Evolutionary conservation across 1,140 invertebrate genomes (phyloP).

Genomic region (Solen grandis): DNA sequence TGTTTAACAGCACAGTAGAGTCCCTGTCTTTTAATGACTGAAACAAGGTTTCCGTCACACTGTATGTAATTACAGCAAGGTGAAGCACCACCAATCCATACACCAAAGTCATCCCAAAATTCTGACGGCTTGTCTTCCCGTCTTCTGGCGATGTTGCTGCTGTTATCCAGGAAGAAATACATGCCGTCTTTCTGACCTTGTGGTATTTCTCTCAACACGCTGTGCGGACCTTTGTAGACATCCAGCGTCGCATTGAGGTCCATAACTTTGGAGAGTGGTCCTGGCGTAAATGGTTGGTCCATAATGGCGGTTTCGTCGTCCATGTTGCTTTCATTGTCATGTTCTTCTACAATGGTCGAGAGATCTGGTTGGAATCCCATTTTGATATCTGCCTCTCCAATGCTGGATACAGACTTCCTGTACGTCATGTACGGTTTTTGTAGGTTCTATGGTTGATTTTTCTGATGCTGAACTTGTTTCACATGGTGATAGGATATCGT

Average conservation of each 20-base stretch:
- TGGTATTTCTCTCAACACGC: background rate
- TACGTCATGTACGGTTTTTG: too few relatives aligned
- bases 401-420: too few relatives aligned
- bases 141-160: background rate
- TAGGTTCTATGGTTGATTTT: too few relatives aligned
- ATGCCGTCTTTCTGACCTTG: background rate
- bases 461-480: too few relatives aligned
- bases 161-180: background rate
- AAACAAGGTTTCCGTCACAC: background rate
- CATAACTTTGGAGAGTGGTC: too few relatives aligned
- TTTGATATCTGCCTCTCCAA: too few relatives aligned
- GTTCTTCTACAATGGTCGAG: too few relatives aligned
- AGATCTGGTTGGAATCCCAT: background rate
- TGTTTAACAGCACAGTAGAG: conserved; percentile 10
- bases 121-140: conserved; percentile 19
- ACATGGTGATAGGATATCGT: too few relatives aligned
- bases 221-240: background rate
- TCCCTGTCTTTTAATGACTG: background rate
- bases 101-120: conserved; percentile 37
- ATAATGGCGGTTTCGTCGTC: too few relatives aligned
- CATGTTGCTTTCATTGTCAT: too few relatives aligned
- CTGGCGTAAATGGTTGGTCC: too few relatives aligned
- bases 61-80: background rate
- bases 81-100: background rate
- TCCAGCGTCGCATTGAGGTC: background rate